Evolutionary conservation across 2,113 vertebrate genomes (phyloP).

Genomic region (Pomatostomus ruficeps): DNA sequence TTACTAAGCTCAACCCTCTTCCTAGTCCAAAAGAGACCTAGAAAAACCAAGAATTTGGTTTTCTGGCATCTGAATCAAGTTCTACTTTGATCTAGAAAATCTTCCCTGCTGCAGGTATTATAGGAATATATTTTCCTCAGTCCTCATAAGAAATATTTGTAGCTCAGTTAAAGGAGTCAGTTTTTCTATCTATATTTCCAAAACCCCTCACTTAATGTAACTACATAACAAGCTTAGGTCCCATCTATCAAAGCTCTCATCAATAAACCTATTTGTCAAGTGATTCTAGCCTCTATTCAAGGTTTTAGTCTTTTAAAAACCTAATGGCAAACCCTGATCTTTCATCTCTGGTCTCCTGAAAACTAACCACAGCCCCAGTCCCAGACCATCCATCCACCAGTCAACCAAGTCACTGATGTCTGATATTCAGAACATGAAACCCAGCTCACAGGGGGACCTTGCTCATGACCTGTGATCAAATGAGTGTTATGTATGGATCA

Average conservation of each 20-base stretch:
- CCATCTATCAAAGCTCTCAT: neutral
- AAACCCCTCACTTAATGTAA: neutral
- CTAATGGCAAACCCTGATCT: neutral
- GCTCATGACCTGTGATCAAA: neutral
- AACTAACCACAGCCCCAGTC: neutral
- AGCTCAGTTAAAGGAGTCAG: neutral
- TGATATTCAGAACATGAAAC: neutral
- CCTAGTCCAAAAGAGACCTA: neutral
- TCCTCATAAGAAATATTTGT: neutral
- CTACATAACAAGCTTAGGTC: neutral
- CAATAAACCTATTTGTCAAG: neutral
- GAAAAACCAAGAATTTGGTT: no score
- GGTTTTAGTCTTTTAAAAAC: neutral
- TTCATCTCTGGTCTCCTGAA: neutral
- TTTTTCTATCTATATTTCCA: neutral
- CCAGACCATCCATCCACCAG: neutral
- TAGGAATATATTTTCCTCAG: neutral
- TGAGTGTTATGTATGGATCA: neutral
- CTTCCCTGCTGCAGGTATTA: neutral
- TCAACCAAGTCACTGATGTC: neutral
- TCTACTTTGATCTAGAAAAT: neutral
- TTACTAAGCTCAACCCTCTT: neutral
- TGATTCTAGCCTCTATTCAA: neutral
- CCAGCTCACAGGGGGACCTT: neutral
- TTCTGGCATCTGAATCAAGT: neutral